Conservation (phyloP, 2,888 invertebrate species). For the Machimus rusticus region DNA sequence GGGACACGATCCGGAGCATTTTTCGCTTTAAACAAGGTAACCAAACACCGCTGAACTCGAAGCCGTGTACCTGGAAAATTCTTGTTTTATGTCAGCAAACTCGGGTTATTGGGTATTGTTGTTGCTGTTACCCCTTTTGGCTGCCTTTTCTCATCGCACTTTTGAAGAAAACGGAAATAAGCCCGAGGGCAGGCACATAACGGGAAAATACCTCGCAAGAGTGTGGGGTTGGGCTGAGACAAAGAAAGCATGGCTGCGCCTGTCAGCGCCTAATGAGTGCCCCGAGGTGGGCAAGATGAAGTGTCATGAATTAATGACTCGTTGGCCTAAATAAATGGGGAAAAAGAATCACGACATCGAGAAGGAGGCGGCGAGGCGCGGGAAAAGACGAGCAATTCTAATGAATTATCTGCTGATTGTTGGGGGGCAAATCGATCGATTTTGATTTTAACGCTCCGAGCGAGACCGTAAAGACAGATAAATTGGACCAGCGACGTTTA, state of each 20-base stretch:
- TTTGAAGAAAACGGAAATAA: not conserved
- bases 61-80: not conserved
- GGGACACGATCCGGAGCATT: not conserved
- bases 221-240: not conserved
- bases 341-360: not conserved
- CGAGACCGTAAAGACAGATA: not conserved
- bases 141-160: not conserved
- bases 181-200: not conserved
- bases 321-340: not conserved
- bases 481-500: not conserved
- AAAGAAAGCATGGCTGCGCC: not conserved
- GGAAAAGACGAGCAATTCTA: not conserved
- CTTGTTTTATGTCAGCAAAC: conserved; percentile 20
- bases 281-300: not conserved
- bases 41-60: not conserved
- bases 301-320: conserved; percentile 8
- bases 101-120: not conserved
- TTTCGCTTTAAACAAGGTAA: not conserved
- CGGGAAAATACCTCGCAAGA: not conserved
- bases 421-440: not conserved
- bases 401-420: not conserved
- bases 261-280: not conserved
- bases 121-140: not conserved
- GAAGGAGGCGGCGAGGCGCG: not conserved
- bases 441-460: not conserved